These are phyloP conservation scores for Hypena proboscidalis DNA, from an alignment of 2,888 invertebrate genomes.

Conservation along the genomic window DNA sequence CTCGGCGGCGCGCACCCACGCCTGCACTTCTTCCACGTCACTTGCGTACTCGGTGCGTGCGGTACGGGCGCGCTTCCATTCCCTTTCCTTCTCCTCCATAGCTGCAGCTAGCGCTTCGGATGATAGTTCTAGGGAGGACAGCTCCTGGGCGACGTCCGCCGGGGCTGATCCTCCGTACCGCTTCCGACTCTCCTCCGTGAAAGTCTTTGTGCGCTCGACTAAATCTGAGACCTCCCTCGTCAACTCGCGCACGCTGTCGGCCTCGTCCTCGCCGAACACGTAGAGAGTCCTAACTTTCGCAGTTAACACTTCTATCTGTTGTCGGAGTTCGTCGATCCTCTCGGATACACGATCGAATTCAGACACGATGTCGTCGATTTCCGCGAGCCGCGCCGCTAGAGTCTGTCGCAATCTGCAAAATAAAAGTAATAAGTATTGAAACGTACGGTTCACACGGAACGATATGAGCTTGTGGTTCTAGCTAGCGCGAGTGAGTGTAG, in stretches of 20 bases:
- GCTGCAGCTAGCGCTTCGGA: conserved; percentile 91
- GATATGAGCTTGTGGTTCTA: conserved; percentile 55
- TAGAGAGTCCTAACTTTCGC: conserved; percentile 89
- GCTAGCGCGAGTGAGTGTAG: conserved; percentile 60
- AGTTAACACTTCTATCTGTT: conserved; percentile 87
- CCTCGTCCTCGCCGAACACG: conserved; percentile 91
- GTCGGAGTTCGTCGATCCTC: conserved; percentile 88
- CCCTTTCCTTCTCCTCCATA: conserved; percentile 95
- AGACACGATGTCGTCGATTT: conserved; percentile 90
- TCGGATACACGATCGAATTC: conserved; percentile 90
- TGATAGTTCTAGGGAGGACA: conserved; percentile 92
- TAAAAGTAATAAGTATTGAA: conserved; percentile 57
- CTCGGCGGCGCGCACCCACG: conserved; percentile 94
- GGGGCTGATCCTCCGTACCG: conserved; percentile 88
- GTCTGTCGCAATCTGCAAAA: conserved; percentile 91
- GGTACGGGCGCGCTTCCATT: conserved; percentile 94
- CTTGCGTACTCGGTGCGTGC: conserved; percentile 91
- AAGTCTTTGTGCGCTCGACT: conserved; percentile 83
- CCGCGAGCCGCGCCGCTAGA: conserved; percentile 90
- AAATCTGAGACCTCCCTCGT: conserved; percentile 84
- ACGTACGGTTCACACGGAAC: conserved; percentile 54
- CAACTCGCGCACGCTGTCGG: conserved; percentile 85
- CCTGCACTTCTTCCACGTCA: conserved; percentile 92
- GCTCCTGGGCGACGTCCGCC: conserved; percentile 91
- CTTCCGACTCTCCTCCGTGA: conserved; percentile 86